phyloP scores from a whole-genome alignment of 2,113 vertebrate genomes.

The Bos taurus region DNA sequence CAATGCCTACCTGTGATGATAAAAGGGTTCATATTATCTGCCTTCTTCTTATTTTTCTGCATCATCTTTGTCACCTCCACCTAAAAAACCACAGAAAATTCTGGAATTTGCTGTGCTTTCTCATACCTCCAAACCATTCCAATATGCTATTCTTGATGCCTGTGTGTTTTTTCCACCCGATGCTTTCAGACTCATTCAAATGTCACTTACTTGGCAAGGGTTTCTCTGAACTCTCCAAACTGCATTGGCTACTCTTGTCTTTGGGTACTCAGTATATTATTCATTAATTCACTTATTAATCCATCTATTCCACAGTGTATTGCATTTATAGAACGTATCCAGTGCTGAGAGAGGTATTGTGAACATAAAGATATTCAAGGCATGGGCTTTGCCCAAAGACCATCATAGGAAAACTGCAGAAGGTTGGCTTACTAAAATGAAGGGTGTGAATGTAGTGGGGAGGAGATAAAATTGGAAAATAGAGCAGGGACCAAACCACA shows the following conservation, averaged over 20 bases:
- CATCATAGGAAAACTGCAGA: background rate
- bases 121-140: background rate
- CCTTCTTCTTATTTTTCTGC: background rate
- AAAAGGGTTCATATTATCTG: background rate
- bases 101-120: background rate
- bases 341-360: background rate
- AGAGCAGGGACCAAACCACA: background rate
- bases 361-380: background rate
- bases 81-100: background rate
- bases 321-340: background rate
- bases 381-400: background rate
- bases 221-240: background rate
- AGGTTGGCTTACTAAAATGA: background rate
- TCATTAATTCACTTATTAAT: background rate
- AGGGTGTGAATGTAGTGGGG: too few species aligned
- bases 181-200: background rate
- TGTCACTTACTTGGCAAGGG: background rate
- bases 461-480: background rate
- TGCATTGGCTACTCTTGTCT: background rate
- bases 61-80: background rate
- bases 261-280: background rate
- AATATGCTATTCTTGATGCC: background rate
- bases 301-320: background rate
- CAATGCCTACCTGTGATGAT: too few species aligned
- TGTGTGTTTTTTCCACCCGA: background rate